Evolutionary conservation across 2,888 invertebrate species (phyloP), one percentile per base, ranked within the genome.

Genomic region (Pseudanteris insignis): DNA sequence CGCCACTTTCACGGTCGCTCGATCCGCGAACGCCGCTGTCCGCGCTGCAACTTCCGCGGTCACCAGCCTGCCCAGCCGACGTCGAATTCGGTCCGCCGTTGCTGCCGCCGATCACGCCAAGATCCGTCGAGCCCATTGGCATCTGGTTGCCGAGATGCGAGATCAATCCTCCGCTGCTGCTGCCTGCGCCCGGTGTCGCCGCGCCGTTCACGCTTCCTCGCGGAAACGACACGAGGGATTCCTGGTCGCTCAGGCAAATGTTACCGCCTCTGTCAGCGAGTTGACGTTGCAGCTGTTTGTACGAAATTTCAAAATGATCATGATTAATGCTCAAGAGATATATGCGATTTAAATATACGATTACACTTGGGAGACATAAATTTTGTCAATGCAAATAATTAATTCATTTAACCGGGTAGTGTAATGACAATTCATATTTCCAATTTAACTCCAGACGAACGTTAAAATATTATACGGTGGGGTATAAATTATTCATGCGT

Each of bases 11-110:
- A 21, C 89, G 82, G 76, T 93, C 93, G 70, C 92, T 92, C 79
- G 90, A 91, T 75, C 90, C 88, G 71, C 92, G 84, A 10, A 92
- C 89, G 2, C 92, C 92, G 13, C 92, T 92, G 79, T 93, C 93
- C 8, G 92, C 92, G 72, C 91, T 91, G 81, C 91, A 91, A 72
- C 91, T 91, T 62, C 91, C 91, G 29, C 92, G 83, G 76, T 92
- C 92, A 1, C 87, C 87, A 0, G 84, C 83, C 51, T 77, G 72
- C 72, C 74, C 66, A 78, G 81, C 67, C 80, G 75, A 24, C 84
- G 86, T 66, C 77, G 81, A 7, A 81, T 83, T 36, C 81, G 83
- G 8, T 79, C 82, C 66, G 34, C 67, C 59, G n/a, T n/a, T n/a
- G n/a, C n/a, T n/a, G 30, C 71, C 46, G 48, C 67, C 67, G 11